Evolutionary conservation across 2,888 invertebrate species (phyloP).

Genomic region (Catocala nupta): DNA sequence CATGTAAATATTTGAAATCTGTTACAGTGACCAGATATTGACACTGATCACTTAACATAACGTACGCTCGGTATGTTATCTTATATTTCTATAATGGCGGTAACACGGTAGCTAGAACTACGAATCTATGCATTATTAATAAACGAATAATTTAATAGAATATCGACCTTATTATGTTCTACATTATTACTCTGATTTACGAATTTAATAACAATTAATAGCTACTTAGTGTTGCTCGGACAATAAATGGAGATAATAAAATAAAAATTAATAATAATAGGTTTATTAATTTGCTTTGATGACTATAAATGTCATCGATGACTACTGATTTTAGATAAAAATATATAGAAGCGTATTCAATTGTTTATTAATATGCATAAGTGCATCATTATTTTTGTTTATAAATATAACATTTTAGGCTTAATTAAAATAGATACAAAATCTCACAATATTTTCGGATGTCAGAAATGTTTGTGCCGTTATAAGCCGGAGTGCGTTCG

Average conservation of each 20-base stretch:
- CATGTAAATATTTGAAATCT: constrained; percentile 1
- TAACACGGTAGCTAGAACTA: constrained; percentile 68
- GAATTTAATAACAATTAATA: constrained; percentile 48
- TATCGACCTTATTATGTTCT: constrained; percentile 58
- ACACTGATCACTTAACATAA: constrained; percentile 8
- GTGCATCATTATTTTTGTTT: too few species aligned
- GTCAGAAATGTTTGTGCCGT: too few species aligned
- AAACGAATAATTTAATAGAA: constrained; percentile 61
- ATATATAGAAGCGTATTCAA: too few species aligned
- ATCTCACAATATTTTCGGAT: too few species aligned
- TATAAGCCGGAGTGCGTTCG: too few species aligned
- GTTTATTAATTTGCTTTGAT: constrained; percentile 30
- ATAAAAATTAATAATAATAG: constrained; percentile 35
- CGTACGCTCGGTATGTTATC: constrained; percentile 38
- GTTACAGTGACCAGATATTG: not conserved
- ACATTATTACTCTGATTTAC: constrained; percentile 54
- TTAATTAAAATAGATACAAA: too few species aligned
- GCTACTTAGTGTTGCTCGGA: constrained; percentile 41
- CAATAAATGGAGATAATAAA: constrained; percentile 44
- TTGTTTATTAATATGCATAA: too few species aligned
- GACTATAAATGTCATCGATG: constrained; percentile 21
- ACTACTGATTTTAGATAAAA: constrained; percentile 9
- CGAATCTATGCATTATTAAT: constrained; percentile 66
- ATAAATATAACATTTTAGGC: too few species aligned
- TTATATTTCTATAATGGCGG: constrained; percentile 49